Base-by-base conservation (phyloP, 2,888 invertebrate species). In the Hydriomena furcata region DNA sequence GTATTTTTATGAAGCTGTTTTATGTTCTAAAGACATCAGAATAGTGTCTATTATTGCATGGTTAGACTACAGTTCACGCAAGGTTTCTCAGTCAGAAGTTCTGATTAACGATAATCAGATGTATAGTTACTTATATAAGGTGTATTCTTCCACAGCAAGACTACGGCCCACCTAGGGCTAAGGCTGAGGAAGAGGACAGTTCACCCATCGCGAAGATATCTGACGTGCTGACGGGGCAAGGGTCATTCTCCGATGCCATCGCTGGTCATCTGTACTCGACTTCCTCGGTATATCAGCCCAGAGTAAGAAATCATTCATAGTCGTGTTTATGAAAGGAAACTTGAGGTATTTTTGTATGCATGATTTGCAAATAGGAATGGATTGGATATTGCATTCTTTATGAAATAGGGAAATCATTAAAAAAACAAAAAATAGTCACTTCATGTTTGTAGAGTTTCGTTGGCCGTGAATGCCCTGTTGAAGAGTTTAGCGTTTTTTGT, bases 191-290 rank as follows among this genome's bases (percentile, higher is more conserved):
- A 55, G 47, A 28, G 41, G 42, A 40, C 50, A 60, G n/a, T 65
- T 76, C 3, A 73, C 77, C 13, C 2, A 24, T 47, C 1, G 34
- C 53, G n/a, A 89, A 89, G 65, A 80, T 90, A 38, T 88, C 89
- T 0, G 89, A 90, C 55, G 70, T 87, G 58, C 74, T 89, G 62
- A 72, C 76, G 4, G 80, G 77, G 7, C 83, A 84, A 17, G 82
- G 76, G 0, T 71, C 71, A 0, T 67, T 75, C 65, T 81, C 80
- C 10, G 68, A 72, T 1, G 83, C 84, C 8, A 84, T 90, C 43
- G 77, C 82, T 28, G 77, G 66, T 49, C 88, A 89, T 17, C 79
- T 89, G 1, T 76, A 75, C 62, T 76, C 87, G 0, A 86, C 88
- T 0, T 60, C 82, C 1, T 79, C 83, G 0, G 63, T 80, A 3